phyloP scores from a whole-genome alignment of 2,113 vertebrate species.

The Cavia aperea region DNA sequence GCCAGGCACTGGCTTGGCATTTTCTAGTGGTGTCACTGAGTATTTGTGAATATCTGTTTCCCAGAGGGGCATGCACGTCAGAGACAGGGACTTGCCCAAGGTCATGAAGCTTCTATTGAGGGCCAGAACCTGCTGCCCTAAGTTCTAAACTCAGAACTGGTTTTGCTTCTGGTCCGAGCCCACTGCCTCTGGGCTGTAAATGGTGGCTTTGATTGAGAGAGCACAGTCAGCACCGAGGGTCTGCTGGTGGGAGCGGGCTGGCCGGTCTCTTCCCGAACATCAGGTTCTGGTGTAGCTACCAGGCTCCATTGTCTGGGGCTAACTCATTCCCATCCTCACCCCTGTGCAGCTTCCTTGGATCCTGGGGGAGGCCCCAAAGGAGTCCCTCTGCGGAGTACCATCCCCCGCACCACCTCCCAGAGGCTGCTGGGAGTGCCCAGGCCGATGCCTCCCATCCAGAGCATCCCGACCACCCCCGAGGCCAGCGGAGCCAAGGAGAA shows the following conservation, averaged over 20 bases:
- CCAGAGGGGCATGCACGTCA: not conserved
- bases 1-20: not conserved
- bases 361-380: not conserved
- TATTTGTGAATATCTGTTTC: not conserved
- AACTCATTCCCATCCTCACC: not conserved
- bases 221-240: not conserved
- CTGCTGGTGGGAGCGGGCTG: not conserved
- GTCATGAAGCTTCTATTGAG: not conserved
- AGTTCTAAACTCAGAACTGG: not conserved
- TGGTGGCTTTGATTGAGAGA: not conserved
- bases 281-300: not conserved
- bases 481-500: not conserved
- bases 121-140: not conserved
- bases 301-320: not conserved
- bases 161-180: not conserved
- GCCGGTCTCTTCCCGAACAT: no score
- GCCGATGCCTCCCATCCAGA: conserved; percentile 65
- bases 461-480: conserved; percentile 46
- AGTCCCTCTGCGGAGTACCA: conserved; percentile 40
- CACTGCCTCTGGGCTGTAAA: not conserved
- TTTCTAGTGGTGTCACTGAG: not conserved
- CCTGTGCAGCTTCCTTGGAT: conserved; percentile 38
- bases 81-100: not conserved
- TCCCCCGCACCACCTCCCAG: conserved; percentile 55
- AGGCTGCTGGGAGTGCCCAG: conserved; percentile 56